A percentile compares a stretch with the other conserved stretches of the same genome.
Conservation (phyloP, 2,888 invertebrate species). For the Steromphala cineraria region DNA sequence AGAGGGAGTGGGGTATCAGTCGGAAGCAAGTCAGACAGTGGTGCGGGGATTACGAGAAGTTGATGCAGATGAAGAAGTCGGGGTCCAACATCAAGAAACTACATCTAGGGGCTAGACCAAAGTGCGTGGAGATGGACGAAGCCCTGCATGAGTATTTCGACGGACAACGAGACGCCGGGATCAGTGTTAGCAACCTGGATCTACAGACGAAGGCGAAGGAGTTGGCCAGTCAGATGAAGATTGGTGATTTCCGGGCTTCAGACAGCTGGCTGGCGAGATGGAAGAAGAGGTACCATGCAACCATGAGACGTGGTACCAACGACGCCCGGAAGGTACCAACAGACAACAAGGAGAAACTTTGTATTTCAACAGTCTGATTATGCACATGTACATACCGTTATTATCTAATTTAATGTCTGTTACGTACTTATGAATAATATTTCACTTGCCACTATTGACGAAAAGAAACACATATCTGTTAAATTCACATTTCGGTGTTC, state of each 20-base stretch:
- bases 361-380: background rate
- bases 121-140: background rate
- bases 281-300: background rate
- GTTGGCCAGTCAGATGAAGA: background rate
- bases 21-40: background rate
- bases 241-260: background rate
- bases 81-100: background rate
- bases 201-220: background rate
- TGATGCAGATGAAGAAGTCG: background rate
- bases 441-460: background rate
- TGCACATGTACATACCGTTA: too few relatives aligned
- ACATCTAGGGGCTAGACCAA: background rate
- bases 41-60: background rate
- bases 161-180: background rate
- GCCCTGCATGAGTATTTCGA: background rate
- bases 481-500: too few relatives aligned
- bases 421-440: too few relatives aligned
- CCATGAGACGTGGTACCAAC: background rate
- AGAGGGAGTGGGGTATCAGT: background rate
- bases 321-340: background rate
- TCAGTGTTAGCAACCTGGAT: background rate
- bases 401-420: too few relatives aligned
- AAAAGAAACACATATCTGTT: too few relatives aligned
- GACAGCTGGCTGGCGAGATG: background rate
- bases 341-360: background rate